Conservation (phyloP, 2,113 vertebrate genomes). For the Urocitellus parryii region DNA sequence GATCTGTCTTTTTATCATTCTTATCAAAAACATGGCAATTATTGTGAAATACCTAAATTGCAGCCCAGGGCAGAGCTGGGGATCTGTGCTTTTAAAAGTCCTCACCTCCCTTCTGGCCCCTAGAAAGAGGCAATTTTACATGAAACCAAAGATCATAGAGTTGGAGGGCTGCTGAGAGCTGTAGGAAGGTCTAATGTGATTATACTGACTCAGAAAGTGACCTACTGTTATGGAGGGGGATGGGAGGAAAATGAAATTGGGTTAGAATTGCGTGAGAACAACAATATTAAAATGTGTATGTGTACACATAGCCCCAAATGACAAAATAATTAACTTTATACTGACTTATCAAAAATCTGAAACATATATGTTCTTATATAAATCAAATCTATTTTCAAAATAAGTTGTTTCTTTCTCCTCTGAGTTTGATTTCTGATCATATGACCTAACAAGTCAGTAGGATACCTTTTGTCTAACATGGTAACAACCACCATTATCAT, state of each 20-base stretch:
- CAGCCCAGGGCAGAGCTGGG: constrained; percentile 70
- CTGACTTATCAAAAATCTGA: background rate
- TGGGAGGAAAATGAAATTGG: background rate
- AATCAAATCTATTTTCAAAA: constrained; percentile 21
- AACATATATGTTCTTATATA: background rate
- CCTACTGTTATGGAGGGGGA: background rate
- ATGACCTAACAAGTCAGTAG: background rate
- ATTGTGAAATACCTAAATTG: constrained; percentile 82
- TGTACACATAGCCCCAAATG: background rate
- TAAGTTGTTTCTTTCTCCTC: background rate
- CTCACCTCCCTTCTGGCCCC: constrained; percentile 71
- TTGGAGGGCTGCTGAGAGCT: background rate
- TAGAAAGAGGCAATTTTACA: constrained; percentile 60
- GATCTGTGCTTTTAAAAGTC: constrained; percentile 62
- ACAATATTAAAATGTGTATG: background rate
- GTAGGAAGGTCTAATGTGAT: background rate
- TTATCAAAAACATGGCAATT: constrained; percentile 85
- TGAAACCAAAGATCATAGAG: background rate
- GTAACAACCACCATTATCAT: background rate
- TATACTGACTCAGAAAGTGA: background rate
- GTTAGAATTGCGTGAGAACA: background rate
- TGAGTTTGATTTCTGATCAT: background rate
- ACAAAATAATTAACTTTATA: background rate
- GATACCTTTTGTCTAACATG: background rate
- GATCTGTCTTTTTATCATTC: constrained; percentile 82